Evolutionary conservation across 1,140 invertebrate genomes (phyloP), one percentile per base, ranked within the genome.

Genomic region (Drosophila sproati): DNA sequence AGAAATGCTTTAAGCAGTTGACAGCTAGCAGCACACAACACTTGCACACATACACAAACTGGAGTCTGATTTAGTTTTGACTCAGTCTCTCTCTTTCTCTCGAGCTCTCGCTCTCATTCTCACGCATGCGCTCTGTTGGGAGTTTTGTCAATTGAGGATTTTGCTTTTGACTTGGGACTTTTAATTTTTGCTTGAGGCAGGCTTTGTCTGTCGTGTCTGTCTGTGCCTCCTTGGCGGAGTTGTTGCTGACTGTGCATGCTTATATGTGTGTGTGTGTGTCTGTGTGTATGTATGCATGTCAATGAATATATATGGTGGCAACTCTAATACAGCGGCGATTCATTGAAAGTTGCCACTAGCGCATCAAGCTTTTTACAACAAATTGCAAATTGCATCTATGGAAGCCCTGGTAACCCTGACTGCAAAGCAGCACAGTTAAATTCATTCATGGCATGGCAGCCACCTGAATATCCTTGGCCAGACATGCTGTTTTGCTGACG

Each of bases 121-220:
- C 70, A 83, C 83, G 83, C 83, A 89, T 88, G 83, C 83, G 83
- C 85, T 41, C 12, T 68, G 43, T 56, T 34, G 63, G 77, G 83
- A 80, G 80, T 86, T 89, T 89, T 80, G 69, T 70, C 72, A 77
- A 82, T 82, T 88, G 79, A 55, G 56, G 64, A 59, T 45, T 69
- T 74, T 70, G 66, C 41, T 63, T 20, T 37, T 88, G 79, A 80
- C 76, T 73, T 51, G 47, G 77, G 64, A 88, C 85, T 90, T 85
- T 90, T 85, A 85, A 71, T 90, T 89, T 90, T 63, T 62, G 86
- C 86, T 89, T 89, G 85, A 73, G 85, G 85, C 85, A 89, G 85
- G 78, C 81, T 85, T 41, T 75, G 35, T 39, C 32, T 41, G 4
- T 52, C 48, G 20, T 20, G 20, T 20, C 20, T 20, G 20, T 20